Evolutionary conservation across 2,797 vertebrate species (phyloP), one percentile per base, ranked within the genome.

Genomic region (Crypturellus tataupa): DNA sequence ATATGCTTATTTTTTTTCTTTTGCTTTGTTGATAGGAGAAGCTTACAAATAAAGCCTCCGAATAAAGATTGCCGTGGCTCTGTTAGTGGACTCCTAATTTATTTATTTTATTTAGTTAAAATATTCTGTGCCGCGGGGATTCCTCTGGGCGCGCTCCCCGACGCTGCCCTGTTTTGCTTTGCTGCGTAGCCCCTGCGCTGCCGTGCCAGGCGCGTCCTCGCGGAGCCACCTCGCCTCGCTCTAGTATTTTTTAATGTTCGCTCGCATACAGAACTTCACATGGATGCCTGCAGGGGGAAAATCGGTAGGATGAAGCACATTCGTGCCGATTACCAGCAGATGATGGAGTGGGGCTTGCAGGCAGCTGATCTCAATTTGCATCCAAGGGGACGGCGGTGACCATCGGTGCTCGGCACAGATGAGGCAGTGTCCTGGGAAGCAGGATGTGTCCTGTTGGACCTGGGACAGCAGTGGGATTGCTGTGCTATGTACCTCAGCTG

Each of bases 1-100:
- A 97, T 96, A 97, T 97, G 87, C 95, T 97, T 97, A 77, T 91
- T 96, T 95, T 17, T 44, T 44, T 18, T 76, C 60, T 64, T 85
- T 89, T 44, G 49, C 60, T 85, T 96, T 91, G 68, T 94, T 95
- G 92, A 93, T 94, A 64, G 37, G 85, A 95, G 94, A 94, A 96
- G 80, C 94, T 76, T 90, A 68, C 93, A 93, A 93, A 95, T 93
- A 93, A 58, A 80, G 49, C 58, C 92, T 95, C 68, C 84, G 77
- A 95, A 93, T 95, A 94, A 96, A 92, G 87, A 81, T 94, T 64
- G 40, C 47, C 68, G 69, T 37, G 46, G 75, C 89, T 88, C 75
- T 81, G 85, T 65, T 88, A 80, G 92, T 76, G 76, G 82, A 40
- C 82, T 94, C 89, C 42, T 92, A 51, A 89, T 96, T 83, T 94